These are phyloP conservation scores for Sebastiscus albofasciatus DNA, from an alignment of 2,797 vertebrate species.

Conservation along the genomic window DNA sequence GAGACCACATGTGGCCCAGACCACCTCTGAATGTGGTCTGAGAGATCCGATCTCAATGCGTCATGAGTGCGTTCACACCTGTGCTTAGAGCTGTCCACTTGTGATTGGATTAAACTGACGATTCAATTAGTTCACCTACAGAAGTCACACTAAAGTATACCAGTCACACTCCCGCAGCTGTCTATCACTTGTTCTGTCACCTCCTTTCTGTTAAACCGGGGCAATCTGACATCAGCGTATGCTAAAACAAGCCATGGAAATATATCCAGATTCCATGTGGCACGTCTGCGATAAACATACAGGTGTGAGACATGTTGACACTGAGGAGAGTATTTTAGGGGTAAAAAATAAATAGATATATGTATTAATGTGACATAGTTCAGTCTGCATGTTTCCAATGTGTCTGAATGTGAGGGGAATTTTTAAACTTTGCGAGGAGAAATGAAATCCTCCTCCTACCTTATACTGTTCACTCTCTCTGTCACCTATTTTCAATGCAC, in stretches of 20 bases:
- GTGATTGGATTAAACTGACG: neutral
- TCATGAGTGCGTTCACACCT: too few relatives aligned
- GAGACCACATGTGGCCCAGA: too few relatives aligned
- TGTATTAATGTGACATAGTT: conserved; percentile 15
- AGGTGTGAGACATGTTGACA: conserved; percentile 28
- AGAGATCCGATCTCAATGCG: too few relatives aligned
- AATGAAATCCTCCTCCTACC: neutral
- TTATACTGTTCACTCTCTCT: neutral
- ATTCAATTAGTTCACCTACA: neutral
- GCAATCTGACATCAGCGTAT: conserved; percentile 2
- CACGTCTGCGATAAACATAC: neutral
- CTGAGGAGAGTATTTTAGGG: conserved; percentile 11
- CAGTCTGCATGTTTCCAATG: conserved; percentile 9
- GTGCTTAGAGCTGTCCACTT: too few relatives aligned
- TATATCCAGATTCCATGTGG: neutral
- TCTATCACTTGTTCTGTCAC: neutral
- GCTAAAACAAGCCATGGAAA: conserved; percentile 15
- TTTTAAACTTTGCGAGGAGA: neutral
- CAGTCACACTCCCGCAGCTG: neutral
- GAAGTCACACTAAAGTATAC: neutral
- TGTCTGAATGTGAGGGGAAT: neutral
- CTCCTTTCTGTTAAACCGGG: neutral
- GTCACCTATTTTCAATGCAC: neutral
- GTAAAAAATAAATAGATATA: neutral
- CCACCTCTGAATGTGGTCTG: too few relatives aligned